A percentile compares a stretch with the other conserved stretches of the same genome.
Evolutionary conservation across 1,140 invertebrate species (phyloP).

Genomic region (Drosophila kohkoa): DNA sequence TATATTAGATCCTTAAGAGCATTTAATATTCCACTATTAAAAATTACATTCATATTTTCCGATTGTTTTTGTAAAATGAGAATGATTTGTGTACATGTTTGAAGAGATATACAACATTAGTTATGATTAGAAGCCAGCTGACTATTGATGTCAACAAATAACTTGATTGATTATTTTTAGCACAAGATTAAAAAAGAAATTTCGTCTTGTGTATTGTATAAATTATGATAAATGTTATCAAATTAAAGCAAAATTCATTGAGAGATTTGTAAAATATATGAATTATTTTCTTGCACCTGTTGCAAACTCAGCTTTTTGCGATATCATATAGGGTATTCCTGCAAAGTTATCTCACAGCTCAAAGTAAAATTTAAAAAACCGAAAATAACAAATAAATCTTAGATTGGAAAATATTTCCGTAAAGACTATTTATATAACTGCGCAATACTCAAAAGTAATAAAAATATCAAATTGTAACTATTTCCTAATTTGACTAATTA

Average conservation of each 20-base stretch:
- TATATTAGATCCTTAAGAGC: too few species aligned
- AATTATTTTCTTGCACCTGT: too few species aligned
- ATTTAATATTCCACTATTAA: too few species aligned
- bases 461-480: background rate
- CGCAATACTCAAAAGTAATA: too few species aligned
- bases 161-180: slow-evolving; percentile 1
- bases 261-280: background rate
- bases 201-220: background rate
- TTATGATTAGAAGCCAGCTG: background rate
- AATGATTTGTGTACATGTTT: background rate
- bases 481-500: too few species aligned
- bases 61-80: background rate
- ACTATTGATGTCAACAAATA: background rate
- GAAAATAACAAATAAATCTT: too few species aligned
- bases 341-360: too few species aligned
- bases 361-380: too few species aligned
- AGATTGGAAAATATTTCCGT: too few species aligned
- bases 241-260: background rate
- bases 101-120: background rate
- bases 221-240: slow-evolving; percentile 5
- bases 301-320: too few species aligned
- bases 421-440: too few species aligned
- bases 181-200: background rate
- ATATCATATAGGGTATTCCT: too few species aligned
- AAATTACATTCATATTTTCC: background rate